Conservation (phyloP, 1,140 invertebrate genomes). For the Ladona fulva region DNA sequence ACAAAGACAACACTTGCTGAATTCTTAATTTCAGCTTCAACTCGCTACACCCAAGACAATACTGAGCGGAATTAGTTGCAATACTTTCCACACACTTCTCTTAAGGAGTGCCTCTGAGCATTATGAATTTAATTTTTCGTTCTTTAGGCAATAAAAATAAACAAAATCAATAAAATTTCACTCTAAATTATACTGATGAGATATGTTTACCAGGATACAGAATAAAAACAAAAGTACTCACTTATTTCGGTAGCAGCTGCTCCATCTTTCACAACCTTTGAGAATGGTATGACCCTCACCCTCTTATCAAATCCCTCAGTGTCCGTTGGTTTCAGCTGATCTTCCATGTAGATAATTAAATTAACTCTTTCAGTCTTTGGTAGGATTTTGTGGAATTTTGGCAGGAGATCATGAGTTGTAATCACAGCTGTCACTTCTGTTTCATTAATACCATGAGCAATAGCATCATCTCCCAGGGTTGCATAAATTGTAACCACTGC, state of each 20-base stretch:
- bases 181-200: not conserved
- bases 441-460: conserved; percentile 92
- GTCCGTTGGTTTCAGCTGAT: conserved; percentile 64
- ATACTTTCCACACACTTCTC: too few species aligned
- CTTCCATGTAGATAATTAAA: conserved; percentile 82
- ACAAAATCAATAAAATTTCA: not conserved
- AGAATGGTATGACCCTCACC: conserved; percentile 55
- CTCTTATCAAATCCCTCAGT: conserved; percentile 55
- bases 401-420: conserved; percentile 77
- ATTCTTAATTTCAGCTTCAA: too few species aligned
- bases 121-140: too few species aligned
- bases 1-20: too few species aligned
- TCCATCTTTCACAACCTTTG: conserved; percentile 43
- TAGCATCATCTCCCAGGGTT: conserved; percentile 91
- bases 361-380: conserved; percentile 56
- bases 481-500: conserved; percentile 93
- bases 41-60: too few species aligned
- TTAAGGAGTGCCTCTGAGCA: too few species aligned
- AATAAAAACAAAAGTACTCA: too few species aligned
- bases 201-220: not conserved
- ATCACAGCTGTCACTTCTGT: conserved; percentile 87
- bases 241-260: conserved; percentile 35
- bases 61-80: too few species aligned
- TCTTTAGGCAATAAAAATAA: too few species aligned
- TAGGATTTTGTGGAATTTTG: conserved; percentile 77